A percentile compares a stretch with the other conserved stretches of the same genome.
Evolutionary conservation across 2,113 vertebrate species (phyloP).

Genomic region (Ammospiza caudacuta): DNA sequence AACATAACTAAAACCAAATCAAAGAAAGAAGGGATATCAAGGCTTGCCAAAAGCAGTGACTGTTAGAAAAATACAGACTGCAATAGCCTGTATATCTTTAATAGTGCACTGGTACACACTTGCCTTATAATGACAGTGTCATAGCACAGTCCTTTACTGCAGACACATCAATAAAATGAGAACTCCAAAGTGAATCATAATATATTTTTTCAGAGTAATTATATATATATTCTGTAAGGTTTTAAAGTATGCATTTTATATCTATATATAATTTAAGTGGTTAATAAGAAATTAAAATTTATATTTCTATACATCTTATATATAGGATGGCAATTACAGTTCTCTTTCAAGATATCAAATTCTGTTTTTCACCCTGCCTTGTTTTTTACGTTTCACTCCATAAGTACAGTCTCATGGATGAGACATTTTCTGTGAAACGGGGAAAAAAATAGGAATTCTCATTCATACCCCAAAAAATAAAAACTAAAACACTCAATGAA

Average conservation of each 20-base stretch:
- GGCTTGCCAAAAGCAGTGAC: not conserved
- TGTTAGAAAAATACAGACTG: not conserved
- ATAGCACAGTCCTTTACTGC: not conserved
- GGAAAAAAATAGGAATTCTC: not conserved
- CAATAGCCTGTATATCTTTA: not conserved
- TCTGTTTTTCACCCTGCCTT: not conserved
- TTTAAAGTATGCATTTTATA: not conserved
- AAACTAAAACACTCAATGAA: not conserved
- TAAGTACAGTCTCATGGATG: not conserved
- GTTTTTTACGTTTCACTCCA: not conserved
- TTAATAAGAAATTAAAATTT: not conserved
- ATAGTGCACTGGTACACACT: not conserved
- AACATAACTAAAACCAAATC: not conserved
- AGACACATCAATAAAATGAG: not conserved
- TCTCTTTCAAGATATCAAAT: not conserved
- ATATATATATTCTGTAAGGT: not conserved
- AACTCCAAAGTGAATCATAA: not conserved
- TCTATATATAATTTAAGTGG: not conserved
- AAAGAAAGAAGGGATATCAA: not conserved
- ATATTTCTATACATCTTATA: not conserved
- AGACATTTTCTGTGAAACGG: not conserved
- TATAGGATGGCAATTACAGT: not conserved
- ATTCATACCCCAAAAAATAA: accelerated
- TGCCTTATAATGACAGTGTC: not conserved
- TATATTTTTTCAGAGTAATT: not conserved